Evolutionary conservation across 2,113 vertebrate species (phyloP).

Genomic region (Tympanuchus pallidicinctus): DNA sequence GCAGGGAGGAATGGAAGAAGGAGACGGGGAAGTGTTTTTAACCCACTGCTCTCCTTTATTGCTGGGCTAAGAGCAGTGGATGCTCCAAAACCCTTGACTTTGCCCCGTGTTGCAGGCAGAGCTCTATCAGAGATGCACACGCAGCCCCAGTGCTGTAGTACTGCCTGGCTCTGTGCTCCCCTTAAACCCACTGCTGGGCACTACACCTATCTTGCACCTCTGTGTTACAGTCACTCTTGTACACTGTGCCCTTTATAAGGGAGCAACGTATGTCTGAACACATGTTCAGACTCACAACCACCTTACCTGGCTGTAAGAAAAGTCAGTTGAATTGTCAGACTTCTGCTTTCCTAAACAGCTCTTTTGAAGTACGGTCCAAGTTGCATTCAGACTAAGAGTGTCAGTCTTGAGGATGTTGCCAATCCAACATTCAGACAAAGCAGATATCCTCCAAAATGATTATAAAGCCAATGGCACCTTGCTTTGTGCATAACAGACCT

Average conservation of each 20-base stretch:
- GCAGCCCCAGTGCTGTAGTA: not conserved
- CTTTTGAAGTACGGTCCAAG: not conserved
- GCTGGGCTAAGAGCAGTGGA: not conserved
- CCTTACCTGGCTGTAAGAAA: not conserved
- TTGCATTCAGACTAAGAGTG: not conserved
- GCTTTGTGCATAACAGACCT: rapidly evolving
- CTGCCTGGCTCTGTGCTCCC: not conserved
- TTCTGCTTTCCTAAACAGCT: not conserved
- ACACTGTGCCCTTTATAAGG: not conserved
- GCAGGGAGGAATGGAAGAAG: not conserved
- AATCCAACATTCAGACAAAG: not conserved
- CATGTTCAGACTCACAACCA: not conserved
- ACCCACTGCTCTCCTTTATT: not conserved
- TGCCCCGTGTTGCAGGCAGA: not conserved
- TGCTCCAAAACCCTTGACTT: not conserved
- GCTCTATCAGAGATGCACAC: not conserved
- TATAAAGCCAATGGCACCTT: not conserved
- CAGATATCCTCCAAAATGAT: not conserved
- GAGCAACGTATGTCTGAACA: not conserved
- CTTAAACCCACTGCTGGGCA: not conserved
- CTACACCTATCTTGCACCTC: not conserved
- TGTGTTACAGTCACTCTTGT: not conserved
- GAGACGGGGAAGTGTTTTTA: not conserved
- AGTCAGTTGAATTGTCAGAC: not conserved
- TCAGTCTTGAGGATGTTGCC: not conserved